A percentile compares a stretch with the other conserved stretches of the same genome.
These are phyloP conservation scores for Gasterosteus nipponicus DNA, from an alignment of 2,113 vertebrate species.

Conservation along the genomic window DNA sequence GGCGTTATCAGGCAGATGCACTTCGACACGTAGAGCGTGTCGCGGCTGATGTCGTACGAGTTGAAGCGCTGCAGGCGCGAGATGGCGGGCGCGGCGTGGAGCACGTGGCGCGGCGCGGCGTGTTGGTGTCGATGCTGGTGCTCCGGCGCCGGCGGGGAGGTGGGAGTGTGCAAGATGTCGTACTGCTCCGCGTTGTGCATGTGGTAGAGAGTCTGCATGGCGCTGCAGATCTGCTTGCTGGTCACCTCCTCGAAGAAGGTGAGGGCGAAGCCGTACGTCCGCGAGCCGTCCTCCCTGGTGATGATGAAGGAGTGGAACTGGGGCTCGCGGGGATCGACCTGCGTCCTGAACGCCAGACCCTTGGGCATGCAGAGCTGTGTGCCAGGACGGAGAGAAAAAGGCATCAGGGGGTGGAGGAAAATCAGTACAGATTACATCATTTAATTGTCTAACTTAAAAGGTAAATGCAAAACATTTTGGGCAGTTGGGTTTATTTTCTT, in stretches of 20 bases:
- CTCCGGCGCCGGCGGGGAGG: slow-evolving; percentile 71
- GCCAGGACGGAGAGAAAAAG: slow-evolving; percentile 47
- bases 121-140: slow-evolving; percentile 60
- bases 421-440: too few relatives aligned
- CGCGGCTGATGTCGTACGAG: slow-evolving; percentile 97
- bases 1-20: slow-evolving; percentile 97
- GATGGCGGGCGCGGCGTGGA: slow-evolving; percentile 86
- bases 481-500: neutral
- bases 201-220: slow-evolving; percentile 99
- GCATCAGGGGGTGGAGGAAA: slow-evolving; percentile 9
- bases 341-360: slow-evolving; percentile 96
- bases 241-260: slow-evolving; percentile 99
- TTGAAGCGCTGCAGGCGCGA: slow-evolving; percentile 96
- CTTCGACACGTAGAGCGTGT: slow-evolving; percentile 97
- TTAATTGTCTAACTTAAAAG: neutral
- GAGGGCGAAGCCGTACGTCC: slow-evolving; percentile 96
- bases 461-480: neutral
- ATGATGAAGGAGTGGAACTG: slow-evolving; percentile 99
- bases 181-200: slow-evolving; percentile 99
- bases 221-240: slow-evolving; percentile 99
- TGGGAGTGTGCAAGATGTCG: slow-evolving; percentile 87
- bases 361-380: slow-evolving; percentile 98
- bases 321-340: slow-evolving; percentile 90
- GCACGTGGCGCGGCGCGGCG: slow-evolving; percentile 77
- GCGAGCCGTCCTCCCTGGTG: slow-evolving; percentile 97